Evolutionary conservation across 2,888 invertebrate genomes (phyloP), one percentile per base, ranked within the genome.

Genomic region (Heliconius erato): DNA sequence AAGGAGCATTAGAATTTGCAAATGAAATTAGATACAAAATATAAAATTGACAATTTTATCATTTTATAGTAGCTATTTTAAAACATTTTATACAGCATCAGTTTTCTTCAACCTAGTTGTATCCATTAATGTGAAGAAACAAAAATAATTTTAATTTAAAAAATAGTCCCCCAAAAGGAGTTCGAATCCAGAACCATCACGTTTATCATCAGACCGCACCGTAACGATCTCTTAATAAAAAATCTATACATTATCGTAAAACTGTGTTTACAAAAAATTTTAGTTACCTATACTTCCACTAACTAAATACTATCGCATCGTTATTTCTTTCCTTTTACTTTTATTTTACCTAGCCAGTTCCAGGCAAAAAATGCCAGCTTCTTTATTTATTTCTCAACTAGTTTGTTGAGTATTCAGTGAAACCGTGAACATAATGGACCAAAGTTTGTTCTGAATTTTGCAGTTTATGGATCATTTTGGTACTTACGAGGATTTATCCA

Each of bases 291-390:
- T 69, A 69, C 7, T 69, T 69, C 2, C 26, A 59, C 63, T 63
- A 40, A 72, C n/a, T 16, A 76, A 76, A 76, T 16, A 19, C 35
- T 11, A 23, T 59, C 23, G 28, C 69, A 79, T 80, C 82, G 72
- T 77, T 83, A 78, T 72, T 81, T 79, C 79, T 28, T 49, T 16
- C 4, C 59, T n/a, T 9, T 14, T 5, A 14, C 26, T 77, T 79
- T 76, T 81, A n/a, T 74, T 84, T 85, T 77, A 74, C 76, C 83
- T 83, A 83, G 85, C 84, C 85, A 85, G 72, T 72, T 72, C 77
- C 74, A 54, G 74, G 54, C 67, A 67, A 79, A 76, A 72, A 79
- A 79, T 68, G 16, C 63, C 72, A 77, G 79, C 74, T 79, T 67
- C 54, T 82, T 82, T 82, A 80, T 80, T 84, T 69, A 59, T 76